These are phyloP conservation scores for Tholera decimalis DNA, from an alignment of 2,888 invertebrate species.

Conservation along the genomic window DNA sequence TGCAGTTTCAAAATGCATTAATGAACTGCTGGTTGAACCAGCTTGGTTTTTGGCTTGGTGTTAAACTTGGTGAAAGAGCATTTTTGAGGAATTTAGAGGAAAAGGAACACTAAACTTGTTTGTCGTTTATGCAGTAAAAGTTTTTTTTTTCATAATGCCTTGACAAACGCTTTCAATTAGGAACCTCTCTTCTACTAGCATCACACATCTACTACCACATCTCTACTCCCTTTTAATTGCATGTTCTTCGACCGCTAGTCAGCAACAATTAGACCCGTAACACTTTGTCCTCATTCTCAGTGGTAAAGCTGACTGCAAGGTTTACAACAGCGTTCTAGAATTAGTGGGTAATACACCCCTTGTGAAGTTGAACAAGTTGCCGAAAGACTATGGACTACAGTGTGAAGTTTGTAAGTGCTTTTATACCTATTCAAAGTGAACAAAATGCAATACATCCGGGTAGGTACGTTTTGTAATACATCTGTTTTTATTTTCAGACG, in stretches of 20 bases:
- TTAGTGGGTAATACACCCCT: conserved; percentile 96
- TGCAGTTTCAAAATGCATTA: too few species aligned
- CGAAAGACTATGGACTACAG: conserved; percentile 93
- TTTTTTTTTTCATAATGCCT: too few species aligned
- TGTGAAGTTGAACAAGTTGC: conserved; percentile 94
- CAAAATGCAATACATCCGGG: background rate
- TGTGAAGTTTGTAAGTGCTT: conserved; percentile 95
- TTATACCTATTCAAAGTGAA: background rate
- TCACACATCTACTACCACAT: too few species aligned
- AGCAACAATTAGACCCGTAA: background rate
- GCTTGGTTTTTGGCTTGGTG: too few species aligned
- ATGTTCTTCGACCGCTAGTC: background rate
- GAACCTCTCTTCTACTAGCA: too few species aligned
- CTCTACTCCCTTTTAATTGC: background rate
- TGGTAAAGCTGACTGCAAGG: conserved; percentile 44
- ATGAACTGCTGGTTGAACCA: background rate
- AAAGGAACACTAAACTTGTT: too few species aligned
- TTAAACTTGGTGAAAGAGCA: too few species aligned
- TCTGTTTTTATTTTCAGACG: conserved; percentile 91
- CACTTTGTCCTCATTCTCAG: conserved; percentile 17
- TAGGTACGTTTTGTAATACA: background rate
- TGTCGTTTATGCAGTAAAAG: too few species aligned
- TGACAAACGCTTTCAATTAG: background rate
- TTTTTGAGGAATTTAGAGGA: too few species aligned
- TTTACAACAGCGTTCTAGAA: conserved; percentile 81